A percentile compares a stretch with the other conserved stretches of the same genome.
Conservation (phyloP, 1,140 invertebrate genomes). For the Spodoptera litura region DNA sequence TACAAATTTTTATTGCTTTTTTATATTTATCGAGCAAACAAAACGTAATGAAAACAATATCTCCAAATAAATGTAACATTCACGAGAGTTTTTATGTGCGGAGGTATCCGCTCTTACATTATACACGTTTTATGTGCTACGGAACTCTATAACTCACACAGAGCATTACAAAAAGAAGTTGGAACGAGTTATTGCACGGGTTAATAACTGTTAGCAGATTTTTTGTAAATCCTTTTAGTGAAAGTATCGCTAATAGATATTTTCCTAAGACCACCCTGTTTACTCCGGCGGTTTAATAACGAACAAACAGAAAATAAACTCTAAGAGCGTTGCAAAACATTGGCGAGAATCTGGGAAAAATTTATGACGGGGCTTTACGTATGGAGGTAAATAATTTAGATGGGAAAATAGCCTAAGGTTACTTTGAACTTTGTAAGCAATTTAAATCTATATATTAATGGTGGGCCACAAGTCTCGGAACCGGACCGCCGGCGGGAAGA, state of each 20-base stretch:
- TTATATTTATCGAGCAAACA: conserved; percentile 45
- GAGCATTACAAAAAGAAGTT: conserved; percentile 30
- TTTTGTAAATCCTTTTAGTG: conserved; percentile 36
- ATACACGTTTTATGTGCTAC: conserved; percentile 45
- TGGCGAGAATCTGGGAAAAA: not conserved
- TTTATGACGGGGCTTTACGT: conserved; percentile 15
- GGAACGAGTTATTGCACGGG: conserved; percentile 35
- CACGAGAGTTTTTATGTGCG: conserved; percentile 40
- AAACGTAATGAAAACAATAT: conserved; percentile 51
- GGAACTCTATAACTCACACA: conserved; percentile 42
- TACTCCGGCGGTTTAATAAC: conserved; percentile 2
- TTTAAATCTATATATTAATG: conserved; percentile 12
- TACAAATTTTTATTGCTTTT: conserved; percentile 47
- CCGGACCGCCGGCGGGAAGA: not conserved
- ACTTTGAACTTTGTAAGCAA: conserved; percentile 15
- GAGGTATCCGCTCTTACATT: conserved; percentile 34
- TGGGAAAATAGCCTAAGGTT: conserved; percentile 21
- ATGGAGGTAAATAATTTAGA: conserved; percentile 29
- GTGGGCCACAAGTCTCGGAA: not conserved
- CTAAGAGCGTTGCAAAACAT: conserved; percentile 1
- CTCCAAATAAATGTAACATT: conserved; percentile 47
- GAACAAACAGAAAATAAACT: conserved; percentile 15
- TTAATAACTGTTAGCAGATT: conserved; percentile 22
- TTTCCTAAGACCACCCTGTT: conserved; percentile 12
- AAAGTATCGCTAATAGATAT: conserved; percentile 33